phyloP scores from a whole-genome alignment of 2,888 invertebrate species.

The Tipula vernalis region DNA sequence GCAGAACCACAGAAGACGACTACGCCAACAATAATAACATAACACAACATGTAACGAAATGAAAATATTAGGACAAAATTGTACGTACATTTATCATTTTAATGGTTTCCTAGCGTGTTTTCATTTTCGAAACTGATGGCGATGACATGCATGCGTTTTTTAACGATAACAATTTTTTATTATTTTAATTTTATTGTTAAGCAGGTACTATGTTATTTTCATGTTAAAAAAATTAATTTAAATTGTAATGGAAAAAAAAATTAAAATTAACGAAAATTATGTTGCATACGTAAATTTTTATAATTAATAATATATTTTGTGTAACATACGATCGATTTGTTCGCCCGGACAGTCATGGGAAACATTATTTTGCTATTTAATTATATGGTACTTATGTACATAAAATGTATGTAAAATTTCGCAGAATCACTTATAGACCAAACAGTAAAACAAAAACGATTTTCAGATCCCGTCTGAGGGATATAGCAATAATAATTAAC shows the following conservation, averaged over 20 bases:
- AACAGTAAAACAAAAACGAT: no score
- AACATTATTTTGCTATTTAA: not conserved
- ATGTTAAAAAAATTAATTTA: not conserved
- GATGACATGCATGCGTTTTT: not conserved
- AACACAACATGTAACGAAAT: not conserved
- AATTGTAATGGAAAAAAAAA: not conserved
- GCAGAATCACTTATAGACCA: no score
- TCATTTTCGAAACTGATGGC: not conserved
- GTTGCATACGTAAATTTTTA: not conserved
- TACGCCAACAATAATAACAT: not conserved
- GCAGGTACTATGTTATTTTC: not conserved
- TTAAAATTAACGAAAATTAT: not conserved
- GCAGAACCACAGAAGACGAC: not conserved
- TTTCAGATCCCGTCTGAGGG: not conserved
- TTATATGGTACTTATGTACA: no score
- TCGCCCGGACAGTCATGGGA: not conserved
- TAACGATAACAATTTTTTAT: not conserved
- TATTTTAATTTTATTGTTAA: not conserved
- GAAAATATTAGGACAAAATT: not conserved
- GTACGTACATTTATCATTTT: not conserved
- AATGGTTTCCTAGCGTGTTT: not conserved
- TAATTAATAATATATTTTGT: not conserved
- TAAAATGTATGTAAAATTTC: no score
- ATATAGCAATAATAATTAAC: not conserved
- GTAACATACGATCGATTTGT: no score